Base-by-base conservation (phyloP, 2,113 vertebrate species). In the Dicaeum eximium region DNA sequence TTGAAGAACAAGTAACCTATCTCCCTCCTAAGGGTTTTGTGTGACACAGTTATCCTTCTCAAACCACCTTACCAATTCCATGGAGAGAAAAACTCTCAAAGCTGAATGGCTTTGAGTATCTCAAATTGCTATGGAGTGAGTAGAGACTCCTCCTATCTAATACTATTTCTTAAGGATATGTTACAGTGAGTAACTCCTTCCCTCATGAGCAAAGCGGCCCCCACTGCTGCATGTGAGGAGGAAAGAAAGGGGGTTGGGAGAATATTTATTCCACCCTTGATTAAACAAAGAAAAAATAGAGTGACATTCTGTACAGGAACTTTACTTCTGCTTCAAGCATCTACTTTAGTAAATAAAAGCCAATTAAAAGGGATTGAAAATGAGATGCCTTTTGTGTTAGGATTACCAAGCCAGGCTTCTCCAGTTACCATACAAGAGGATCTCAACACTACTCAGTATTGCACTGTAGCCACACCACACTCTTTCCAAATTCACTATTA, bases 371-470 rank as follows among this genome's bases (percentile, higher is more conserved):
- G 11, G 28, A 56, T 2, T 31, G 24, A 86, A 88, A 78, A 64
- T 5, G 9, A 88, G 51, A 65, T 44, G 54, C 12, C 88, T 83
- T 88, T 70, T 83, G 56, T 73, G 51, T 62, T 27, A 42, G 44
- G 51, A 74, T 66, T 90, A 93, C 35, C 64, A 78, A 45, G 77
- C 28, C 53, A 78, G 90, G 89, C 24, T 85, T 93, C 75, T 90
- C 60, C 47, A 64, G 60, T 66, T 66, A 72, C 25, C 0, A 1
- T 42, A 65, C 20, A 93, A 69, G 58, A 90, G 42, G 24, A 86
- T 50, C 35, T 33, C 2, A 3, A 78, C 42, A 24, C 25, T n/a
- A 75, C 38, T 86, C 30, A 67, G 37, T 33, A 50, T 1, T 65
- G 58, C 42, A 53, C 7, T 73, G 33, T 3, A 80, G 75, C 70